Evolutionary conservation across 2,113 vertebrate genomes (phyloP), one percentile per base, ranked within the genome.

Genomic region (Gopherus flavomarginatus): DNA sequence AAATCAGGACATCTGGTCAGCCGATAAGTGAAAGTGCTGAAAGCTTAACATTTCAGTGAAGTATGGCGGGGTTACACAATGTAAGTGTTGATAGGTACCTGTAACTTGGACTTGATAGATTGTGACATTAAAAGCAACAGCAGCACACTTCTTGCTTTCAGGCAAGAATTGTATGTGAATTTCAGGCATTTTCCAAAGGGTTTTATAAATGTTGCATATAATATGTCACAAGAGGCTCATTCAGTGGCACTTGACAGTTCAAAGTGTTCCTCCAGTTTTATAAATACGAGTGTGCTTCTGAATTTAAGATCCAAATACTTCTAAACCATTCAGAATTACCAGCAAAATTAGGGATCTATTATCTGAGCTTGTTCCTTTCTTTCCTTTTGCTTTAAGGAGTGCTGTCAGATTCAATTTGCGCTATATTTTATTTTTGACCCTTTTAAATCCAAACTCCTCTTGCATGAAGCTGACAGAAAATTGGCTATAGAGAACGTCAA

Each of bases 1-100:
- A 49, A 49, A 49, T 49, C 47, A 49, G 47, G 47, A 49, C 47
- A 49, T 49, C 47, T 49, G 47, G 47, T 49, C 47, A 11, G 9
- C 47, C 9, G 8, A 49, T 97, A 89, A 97, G 97, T 80, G 97
- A 93, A 78, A 95, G 97, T 96, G 95, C 95, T 97, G 97, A 97
- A 97, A 97, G 95, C 95, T 93, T 96, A 96, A 97, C 94, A 97
- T 97, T 97, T 97, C 79, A 90, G 89, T 83, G 84, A 96, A 96
- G 56, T 85, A 52, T 93, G 94, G 91, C 90, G 82, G 92, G 89
- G 93, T 98, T 96, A 95, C 93, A 95, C 93, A 96, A 96, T 96
- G 62, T 42, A 97, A 96, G 91, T 95, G 95, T 92, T 96, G 96
- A 91, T 94, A 38, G 13, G 84, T 89, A 96, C 92, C 90, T 95